Conservation (phyloP, 2,113 vertebrate species). For the Lathamus discolor region DNA sequence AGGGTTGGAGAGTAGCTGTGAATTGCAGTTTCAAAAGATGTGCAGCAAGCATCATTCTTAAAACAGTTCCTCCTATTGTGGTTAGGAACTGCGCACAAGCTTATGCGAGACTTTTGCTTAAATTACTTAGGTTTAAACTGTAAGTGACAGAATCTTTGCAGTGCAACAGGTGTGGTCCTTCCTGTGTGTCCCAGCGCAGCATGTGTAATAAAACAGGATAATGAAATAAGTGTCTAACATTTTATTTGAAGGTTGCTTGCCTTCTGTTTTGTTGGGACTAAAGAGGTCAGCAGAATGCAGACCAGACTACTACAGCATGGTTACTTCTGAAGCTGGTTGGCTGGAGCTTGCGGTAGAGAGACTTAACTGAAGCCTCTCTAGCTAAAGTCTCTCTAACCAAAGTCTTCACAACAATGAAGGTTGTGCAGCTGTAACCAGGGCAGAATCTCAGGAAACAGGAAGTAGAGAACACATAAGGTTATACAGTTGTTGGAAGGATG, state of each 20-base stretch:
- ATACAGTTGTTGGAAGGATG: neutral
- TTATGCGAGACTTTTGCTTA: neutral
- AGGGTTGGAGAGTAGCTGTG: constrained; percentile 31
- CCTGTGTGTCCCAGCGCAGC: neutral
- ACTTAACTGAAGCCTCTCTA: neutral
- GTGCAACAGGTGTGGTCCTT: neutral
- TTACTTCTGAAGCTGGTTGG: neutral
- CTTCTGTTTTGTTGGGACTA: neutral
- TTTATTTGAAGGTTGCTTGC: neutral
- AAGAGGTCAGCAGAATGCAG: neutral
- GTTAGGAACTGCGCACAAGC: neutral
- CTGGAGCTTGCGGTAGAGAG: neutral
- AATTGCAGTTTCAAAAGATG: constrained; percentile 60
- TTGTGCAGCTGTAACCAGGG: neutral
- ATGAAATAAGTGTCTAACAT: neutral
- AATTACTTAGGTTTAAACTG: neutral
- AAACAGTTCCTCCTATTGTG: neutral
- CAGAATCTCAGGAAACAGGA: neutral
- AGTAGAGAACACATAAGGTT: neutral
- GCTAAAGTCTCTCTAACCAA: neutral
- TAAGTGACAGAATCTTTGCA: neutral
- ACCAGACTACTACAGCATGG: neutral
- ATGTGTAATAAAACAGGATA: neutral
- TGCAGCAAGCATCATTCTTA: constrained; percentile 54
- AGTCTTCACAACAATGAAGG: neutral